Percentiles rank a stretch among this genome's conserved stretches.
Conservation (phyloP, 2,797 vertebrate genomes). For the Spinibarbus caldwelli region DNA sequence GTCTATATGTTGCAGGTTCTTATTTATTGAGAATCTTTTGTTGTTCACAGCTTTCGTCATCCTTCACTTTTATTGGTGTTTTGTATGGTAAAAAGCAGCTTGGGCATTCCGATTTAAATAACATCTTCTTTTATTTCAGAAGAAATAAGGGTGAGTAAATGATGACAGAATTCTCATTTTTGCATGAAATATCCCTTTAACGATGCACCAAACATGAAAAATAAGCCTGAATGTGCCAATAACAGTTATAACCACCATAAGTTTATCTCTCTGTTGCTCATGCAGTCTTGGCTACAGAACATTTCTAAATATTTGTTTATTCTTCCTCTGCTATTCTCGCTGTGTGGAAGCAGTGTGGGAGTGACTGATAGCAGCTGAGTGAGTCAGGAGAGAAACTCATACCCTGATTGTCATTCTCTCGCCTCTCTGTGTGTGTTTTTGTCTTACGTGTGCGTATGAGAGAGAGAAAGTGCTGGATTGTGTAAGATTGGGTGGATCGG, state of each 20-base stretch:
- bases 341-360: conserved; percentile 53
- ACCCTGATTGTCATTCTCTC: conserved; percentile 38
- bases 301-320: conserved; percentile 57
- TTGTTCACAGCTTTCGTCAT: background rate
- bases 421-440: conserved; percentile 20
- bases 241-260: background rate
- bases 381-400: conserved; percentile 57
- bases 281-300: conserved; percentile 44
- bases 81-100: background rate
- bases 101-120: background rate
- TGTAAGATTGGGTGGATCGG: conserved; percentile 36
- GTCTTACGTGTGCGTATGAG: background rate
- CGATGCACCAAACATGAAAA: background rate
- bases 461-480: conserved; percentile 37
- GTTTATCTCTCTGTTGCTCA: conserved; percentile 32
- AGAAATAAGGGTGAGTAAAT: background rate
- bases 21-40: background rate
- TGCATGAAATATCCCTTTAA: background rate
- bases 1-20: background rate
- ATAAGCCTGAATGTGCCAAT: conserved; percentile 9
- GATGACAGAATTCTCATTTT: background rate
- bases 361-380: conserved; percentile 54
- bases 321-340: conserved; percentile 53
- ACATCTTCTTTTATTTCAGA: background rate
- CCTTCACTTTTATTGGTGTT: background rate